Evolutionary conservation across 2,113 vertebrate species (phyloP), one percentile per base, ranked within the genome.

Genomic region (Jacana jacana): DNA sequence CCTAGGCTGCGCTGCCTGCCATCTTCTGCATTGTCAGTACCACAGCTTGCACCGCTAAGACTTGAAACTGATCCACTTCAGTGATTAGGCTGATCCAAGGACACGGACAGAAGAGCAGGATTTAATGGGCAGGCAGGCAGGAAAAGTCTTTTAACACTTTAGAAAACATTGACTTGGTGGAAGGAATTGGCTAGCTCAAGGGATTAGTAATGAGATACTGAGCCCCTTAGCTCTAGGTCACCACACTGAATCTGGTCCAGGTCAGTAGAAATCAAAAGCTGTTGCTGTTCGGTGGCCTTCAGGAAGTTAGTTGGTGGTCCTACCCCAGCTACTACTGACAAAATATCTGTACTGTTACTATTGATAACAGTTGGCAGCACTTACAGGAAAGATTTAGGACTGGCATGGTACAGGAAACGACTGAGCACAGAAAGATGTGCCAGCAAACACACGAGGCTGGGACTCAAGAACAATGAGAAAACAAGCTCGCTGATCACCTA

Each of bases 181-280:
- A 96, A 95, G 96, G 93, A 96, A 96, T 97, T 96, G 96, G 96
- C 88, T 81, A 92, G 96, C 93, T 96, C 95, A 97, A 89, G 81
- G 95, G 96, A 97, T 96, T 97, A 97, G 96, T 96, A 96, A 97
- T 93, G 86, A 96, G 96, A 97, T 96, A 92, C 95, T 94, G 96
- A 96, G 96, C 96, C 96, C 92, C 81, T 93, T 91, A 96, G 86
- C 96, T 94, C 91, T 92, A 95, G 96, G 96, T 97, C 96, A 96
- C 92, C 92, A 96, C 93, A 93, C 88, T 91, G 95, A 96, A 93
- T 93, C 92, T 82, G 94, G 96, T 86, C 86, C 94, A 97, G 92
- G 95, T 94, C 96, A 97, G 88, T 6, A 95, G 92, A 97, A 96
- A 96, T 96, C 95, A 96, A 96, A 97, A 96, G 93, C 92, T 89